These are phyloP conservation scores for Taenioides sp. DNA, from an alignment of 2,797 vertebrate species.

Conservation along the genomic window DNA sequence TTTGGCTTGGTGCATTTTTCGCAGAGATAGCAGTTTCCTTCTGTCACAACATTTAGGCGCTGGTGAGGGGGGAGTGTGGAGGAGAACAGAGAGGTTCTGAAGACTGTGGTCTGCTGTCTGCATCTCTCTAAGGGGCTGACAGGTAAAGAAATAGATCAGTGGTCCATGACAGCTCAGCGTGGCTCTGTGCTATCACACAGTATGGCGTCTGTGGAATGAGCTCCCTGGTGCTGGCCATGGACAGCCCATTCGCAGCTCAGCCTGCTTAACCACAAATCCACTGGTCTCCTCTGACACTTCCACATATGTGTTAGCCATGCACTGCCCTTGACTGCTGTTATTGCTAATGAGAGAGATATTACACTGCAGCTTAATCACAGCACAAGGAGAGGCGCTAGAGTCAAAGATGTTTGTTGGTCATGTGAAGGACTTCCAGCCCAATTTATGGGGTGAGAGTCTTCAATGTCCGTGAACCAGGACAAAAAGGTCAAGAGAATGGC, in stretches of 20 bases:
- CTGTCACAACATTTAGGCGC: conserved; percentile 45
- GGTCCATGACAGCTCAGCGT: conserved; percentile 82
- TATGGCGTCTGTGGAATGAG: conserved; percentile 62
- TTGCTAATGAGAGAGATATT: conserved; percentile 67
- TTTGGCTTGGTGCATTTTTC: conserved; percentile 17
- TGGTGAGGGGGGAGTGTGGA: conserved; percentile 15
- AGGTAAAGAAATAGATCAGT: conserved; percentile 89
- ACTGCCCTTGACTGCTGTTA: conserved; percentile 69
- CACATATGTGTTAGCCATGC: conserved; percentile 51
- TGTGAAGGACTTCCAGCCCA: conserved; percentile 48
- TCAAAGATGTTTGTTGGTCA: conserved; percentile 47
- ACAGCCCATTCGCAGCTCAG: conserved; percentile 46
- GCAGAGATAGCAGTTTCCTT: conserved; percentile 42
- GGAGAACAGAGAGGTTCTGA: conserved; percentile 39
- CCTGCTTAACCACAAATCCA: conserved; percentile 61
- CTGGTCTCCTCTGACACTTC: conserved; percentile 49
- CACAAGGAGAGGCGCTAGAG: conserved; percentile 33
- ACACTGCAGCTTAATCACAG: conserved; percentile 51
- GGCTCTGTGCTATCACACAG: conserved; percentile 68
- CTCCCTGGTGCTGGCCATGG: conserved; percentile 63
- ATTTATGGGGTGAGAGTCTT: conserved; percentile 46
- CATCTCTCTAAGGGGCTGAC: conserved; percentile 84
- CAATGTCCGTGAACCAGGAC: conserved; percentile 55
- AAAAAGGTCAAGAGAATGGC: conserved; percentile 54
- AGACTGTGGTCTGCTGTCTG: conserved; percentile 64